Evolutionary conservation across 1,140 invertebrate genomes (phyloP), one percentile per base, ranked within the genome.

Genomic region (Neodiprion fabricii): DNA sequence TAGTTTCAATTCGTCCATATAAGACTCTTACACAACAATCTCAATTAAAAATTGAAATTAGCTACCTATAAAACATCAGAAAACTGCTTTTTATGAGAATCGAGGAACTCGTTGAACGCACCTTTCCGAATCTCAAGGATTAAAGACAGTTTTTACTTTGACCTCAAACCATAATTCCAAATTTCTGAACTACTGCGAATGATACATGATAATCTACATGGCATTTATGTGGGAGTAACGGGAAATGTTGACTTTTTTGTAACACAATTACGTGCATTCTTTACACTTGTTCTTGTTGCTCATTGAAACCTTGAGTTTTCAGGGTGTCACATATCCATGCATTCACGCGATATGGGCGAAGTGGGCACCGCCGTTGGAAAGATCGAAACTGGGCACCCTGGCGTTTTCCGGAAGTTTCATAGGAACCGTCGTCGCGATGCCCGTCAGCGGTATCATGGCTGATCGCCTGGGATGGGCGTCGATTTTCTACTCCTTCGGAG

Each of bases 261-360:
- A 5, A 5, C 28, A 40, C 28, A 5, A 40, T 40, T 40, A 40
- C 28, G 28, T 40, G 28, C 1, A 40, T 40, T 40, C 28, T 40
- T 40, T 40, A 40, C 1, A 40, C 1, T 40, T 40, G 28, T 40
- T 40, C 28, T 3, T 40, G 28, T 48, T n/a, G 70, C n/a, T 70
- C 72, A 14, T 48, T 66, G 23, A 61, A 72, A 28, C 69, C 76
- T 79, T 75, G 73, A 77, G 21, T 74, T 81, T 83, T 68, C 82
- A 96, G 95, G 96, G 96, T 67, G 96, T 97, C 0, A 96, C 95
- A 1, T 97, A 96, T 86, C 96, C 96, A 7, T 94, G 95, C 77
- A 96, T 97, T 72, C 95, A 97, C 85, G 94, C 94, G 9, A 92
- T 97, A 40, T 96, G 96, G 95, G 91, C 94, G 0, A 91, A 93